Percentiles rank a stretch among this genome's conserved stretches.
Conservation (phyloP, 2,113 vertebrate species). For the Oryctolagus cuniculus region DNA sequence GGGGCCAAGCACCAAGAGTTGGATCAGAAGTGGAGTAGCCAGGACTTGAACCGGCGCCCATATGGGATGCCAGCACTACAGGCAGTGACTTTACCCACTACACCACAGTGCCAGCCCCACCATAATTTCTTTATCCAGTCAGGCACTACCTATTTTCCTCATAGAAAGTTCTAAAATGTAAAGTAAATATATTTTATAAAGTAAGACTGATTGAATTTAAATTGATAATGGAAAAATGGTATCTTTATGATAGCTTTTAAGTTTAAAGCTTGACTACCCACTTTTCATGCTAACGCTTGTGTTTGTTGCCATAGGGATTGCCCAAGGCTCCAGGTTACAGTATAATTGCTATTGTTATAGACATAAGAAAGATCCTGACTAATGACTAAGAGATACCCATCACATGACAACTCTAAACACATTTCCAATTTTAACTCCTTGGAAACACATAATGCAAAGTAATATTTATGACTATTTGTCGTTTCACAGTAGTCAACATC, state of each 20-base stretch:
- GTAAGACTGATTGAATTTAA: constrained; percentile 28
- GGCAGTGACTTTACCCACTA: no score
- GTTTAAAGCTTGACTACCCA: constrained; percentile 37
- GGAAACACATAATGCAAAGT: constrained; percentile 30
- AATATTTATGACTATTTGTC: constrained; percentile 30
- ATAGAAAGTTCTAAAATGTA: constrained; percentile 54
- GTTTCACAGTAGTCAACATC: constrained; percentile 50
- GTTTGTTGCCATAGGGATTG: constrained; percentile 9
- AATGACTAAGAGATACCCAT: constrained; percentile 66
- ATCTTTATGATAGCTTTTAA: constrained; percentile 25
- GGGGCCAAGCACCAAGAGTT: no score
- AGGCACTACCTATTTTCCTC: not conserved
- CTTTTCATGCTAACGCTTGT: constrained; percentile 8
- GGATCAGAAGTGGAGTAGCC: no score
- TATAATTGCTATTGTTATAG: constrained; percentile 59
- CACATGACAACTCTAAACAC: constrained; percentile 48
- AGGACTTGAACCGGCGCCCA: no score
- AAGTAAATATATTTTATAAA: constrained; percentile 29
- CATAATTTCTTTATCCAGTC: no score
- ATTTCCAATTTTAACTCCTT: constrained; percentile 51
- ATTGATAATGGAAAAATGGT: constrained; percentile 39
- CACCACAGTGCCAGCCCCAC: no score
- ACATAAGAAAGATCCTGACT: constrained; percentile 56
- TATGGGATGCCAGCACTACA: no score
- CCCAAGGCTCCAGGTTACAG: constrained; percentile 39